Evolutionary conservation across 2,888 invertebrate species (phyloP).

Genomic region (Diplazon laetatorius): DNA sequence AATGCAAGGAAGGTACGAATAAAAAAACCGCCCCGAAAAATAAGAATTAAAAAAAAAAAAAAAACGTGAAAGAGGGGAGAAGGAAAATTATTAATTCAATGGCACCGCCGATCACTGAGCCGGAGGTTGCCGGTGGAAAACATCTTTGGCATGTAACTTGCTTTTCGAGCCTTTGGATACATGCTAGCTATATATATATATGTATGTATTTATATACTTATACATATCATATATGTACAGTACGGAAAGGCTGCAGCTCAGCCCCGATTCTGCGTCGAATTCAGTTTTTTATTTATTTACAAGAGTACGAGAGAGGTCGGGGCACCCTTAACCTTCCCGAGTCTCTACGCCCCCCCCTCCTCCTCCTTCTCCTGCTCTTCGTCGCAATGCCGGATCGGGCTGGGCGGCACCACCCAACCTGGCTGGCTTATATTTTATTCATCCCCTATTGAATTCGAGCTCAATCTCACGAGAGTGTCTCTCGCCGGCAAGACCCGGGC

Average conservation of each 20-base stretch:
- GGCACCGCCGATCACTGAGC: slow-evolving; percentile 25
- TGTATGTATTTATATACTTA: not conserved
- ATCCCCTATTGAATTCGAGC: slow-evolving; percentile 82
- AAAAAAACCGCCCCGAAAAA: too few relatives aligned
- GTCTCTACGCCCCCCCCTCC: too few relatives aligned
- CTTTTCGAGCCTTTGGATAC: not conserved
- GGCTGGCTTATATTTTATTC: slow-evolving; percentile 81
- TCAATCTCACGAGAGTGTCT: slow-evolving; percentile 82
- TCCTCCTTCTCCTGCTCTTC: slow-evolving; percentile 1
- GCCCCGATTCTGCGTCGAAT: slow-evolving; percentile 52
- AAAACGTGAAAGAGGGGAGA: not conserved
- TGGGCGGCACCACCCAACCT: slow-evolving; percentile 59
- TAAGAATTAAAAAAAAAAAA: too few relatives aligned
- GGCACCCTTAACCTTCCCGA: slow-evolving; percentile 73
- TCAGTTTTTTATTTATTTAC: slow-evolving; percentile 78
- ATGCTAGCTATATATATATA: not conserved
- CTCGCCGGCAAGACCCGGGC: slow-evolving; percentile 64
- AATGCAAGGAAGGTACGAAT: slow-evolving; percentile 14
- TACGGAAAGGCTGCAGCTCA: slow-evolving; percentile 49
- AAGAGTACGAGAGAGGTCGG: slow-evolving; percentile 66
- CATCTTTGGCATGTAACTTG: slow-evolving; percentile 30
- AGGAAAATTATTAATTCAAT: slow-evolving; percentile 40
- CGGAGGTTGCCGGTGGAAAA: slow-evolving; percentile 40
- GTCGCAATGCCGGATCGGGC: slow-evolving; percentile 69
- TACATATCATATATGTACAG: slow-evolving; percentile 27